A percentile compares a stretch with the other conserved stretches of the same genome.
Evolutionary conservation across 1,140 invertebrate genomes (phyloP).

Genomic region (Zaprionus ornatus): DNA sequence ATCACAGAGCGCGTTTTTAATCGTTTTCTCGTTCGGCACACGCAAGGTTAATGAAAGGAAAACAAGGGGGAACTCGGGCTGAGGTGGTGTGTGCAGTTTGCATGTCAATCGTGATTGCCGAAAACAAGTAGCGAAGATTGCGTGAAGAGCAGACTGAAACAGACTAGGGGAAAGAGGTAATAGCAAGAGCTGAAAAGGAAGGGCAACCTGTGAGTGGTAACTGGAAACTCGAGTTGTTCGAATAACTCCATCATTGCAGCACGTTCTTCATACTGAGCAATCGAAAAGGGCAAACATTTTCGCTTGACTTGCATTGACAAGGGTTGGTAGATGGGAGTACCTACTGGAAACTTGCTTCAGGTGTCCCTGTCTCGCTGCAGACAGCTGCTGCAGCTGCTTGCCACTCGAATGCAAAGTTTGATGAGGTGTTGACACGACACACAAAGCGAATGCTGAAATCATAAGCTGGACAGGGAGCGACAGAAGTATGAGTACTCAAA

Average conservation of each 20-base stretch:
- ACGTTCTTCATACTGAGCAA: constrained; percentile 75
- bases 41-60: constrained; percentile 44
- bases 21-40: neutral
- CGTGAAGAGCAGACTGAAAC: constrained; percentile 48
- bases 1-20: constrained; percentile 22
- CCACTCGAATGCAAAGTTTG: constrained; percentile 56
- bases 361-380: constrained; percentile 22
- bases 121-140: constrained; percentile 33
- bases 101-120: constrained; percentile 75
- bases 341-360: constrained; percentile 39
- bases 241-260: constrained; percentile 36
- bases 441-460: constrained; percentile 18
- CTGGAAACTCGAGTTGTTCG: neutral
- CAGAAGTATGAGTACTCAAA: constrained; percentile 9
- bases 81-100: constrained; percentile 44
- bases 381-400: no score
- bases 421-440: constrained; percentile 68
- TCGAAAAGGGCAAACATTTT: constrained; percentile 54
- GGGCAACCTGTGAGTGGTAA: neutral
- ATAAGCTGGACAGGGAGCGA: neutral
- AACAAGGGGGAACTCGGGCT: constrained; percentile 43
- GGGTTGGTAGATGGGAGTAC: constrained; percentile 1
- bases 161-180: constrained; percentile 2
- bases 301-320: constrained; percentile 68
- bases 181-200: neutral